Base-by-base conservation (phyloP, 2,113 vertebrate genomes). In the Charadrius vociferus region DNA sequence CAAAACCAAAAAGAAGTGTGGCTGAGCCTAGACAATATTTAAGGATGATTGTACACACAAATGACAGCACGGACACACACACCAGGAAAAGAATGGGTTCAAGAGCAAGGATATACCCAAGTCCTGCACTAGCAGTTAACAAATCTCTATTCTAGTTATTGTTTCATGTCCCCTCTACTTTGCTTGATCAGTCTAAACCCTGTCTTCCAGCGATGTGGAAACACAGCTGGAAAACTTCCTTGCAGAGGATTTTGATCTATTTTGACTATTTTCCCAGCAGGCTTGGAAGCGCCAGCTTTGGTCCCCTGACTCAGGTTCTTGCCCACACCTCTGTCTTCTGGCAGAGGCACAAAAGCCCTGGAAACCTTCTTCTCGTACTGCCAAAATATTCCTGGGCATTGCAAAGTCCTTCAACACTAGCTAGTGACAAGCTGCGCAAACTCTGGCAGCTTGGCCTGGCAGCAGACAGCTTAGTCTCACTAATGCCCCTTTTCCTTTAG, bases 171-270 rank as follows among this genome's bases (percentile, higher is more conserved):
- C 29, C 39, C n/a, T 81, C 78, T 55, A 21, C 73, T 91, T 72
- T 45, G 37, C 84, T 87, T 85, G 16, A 95, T 83, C 50, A 86
- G 58, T 37, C 78, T 80, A 91, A 95, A 93, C 41, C 32, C 53
- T 74, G 81, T 47, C 74, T 83, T 91, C 62, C 93, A 96, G 43
- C 19, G 81, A 96, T 95, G 91, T 82, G 87, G 95, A 96, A 97
- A 86, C 74, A 5, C 91, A 96, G 93, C 71, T 93, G 96, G 94
- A 94, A 95, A 92, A 96, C 71, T 67, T 90, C 87, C 87, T 80
- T 74, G 74, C 36, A 2, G 24, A 66, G 55, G 81, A 96, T 94
- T 72, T 77, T 81, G 87, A 95, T 93, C 78, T 90, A 71, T 88
- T 95, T 96, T 85, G 84, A 97, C 81, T 88, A 2, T 87, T 96